Conservation (phyloP, 2,888 invertebrate species). For the Phortica magna region DNA sequence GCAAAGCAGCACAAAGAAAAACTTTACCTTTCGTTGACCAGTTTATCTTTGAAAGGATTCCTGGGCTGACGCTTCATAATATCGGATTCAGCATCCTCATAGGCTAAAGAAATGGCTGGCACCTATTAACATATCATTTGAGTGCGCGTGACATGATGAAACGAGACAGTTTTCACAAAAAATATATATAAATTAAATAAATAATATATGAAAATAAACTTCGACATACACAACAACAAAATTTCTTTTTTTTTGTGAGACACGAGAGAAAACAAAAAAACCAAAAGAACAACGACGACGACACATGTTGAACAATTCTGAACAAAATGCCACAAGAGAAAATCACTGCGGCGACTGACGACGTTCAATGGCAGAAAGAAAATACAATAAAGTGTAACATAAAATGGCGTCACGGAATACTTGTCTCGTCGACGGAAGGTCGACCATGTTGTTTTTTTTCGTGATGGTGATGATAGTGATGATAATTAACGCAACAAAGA, state of each 20-base stretch:
- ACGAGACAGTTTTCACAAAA: slow-evolving; percentile 47
- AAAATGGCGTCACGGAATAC: too few species aligned
- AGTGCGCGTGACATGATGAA: slow-evolving; percentile 39
- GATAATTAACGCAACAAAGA: too few species aligned
- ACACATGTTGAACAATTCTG: too few species aligned
- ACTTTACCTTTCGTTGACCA: slow-evolving; percentile 97
- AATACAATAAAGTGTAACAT: too few species aligned
- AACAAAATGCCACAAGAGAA: too few species aligned
- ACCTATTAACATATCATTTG: slow-evolving; percentile 81
- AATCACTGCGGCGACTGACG: too few species aligned
- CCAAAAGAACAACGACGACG: too few species aligned
- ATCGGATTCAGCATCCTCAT: slow-evolving; percentile 98
- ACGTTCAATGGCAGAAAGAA: too few species aligned
- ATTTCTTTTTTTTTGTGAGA: neutral
- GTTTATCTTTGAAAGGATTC: slow-evolving; percentile 98
- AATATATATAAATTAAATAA: slow-evolving; percentile 57
- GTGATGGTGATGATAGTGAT: too few species aligned
- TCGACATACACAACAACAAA: neutral
- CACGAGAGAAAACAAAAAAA: too few species aligned
- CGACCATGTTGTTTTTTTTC: too few species aligned
- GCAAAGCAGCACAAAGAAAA: slow-evolving; percentile 70
- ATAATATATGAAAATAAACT: slow-evolving; percentile 57
- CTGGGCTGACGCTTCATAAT: slow-evolving; percentile 99
- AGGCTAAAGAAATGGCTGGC: slow-evolving; percentile 98
- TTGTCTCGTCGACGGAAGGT: too few species aligned